Percentiles rank a stretch among this genome's conserved stretches.
Conservation (phyloP, 2,113 vertebrate species). For the Erinaceus europaeus region DNA sequence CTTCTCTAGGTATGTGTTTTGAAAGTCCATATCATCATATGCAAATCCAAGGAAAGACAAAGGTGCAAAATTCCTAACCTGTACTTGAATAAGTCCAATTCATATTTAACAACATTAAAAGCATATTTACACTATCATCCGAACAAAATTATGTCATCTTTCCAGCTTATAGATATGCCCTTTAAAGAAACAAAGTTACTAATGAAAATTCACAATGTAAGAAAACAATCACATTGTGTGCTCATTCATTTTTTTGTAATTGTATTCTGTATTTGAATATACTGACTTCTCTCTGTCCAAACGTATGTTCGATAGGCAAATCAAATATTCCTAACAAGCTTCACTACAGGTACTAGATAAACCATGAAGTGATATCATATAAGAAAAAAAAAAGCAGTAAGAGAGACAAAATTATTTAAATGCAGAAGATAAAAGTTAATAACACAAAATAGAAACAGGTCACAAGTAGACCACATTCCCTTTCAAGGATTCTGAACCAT, state of each 20-base stretch:
- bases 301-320: not conserved
- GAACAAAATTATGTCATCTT: not conserved
- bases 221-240: not conserved
- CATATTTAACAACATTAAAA: not conserved
- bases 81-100: no score
- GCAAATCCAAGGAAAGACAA: not conserved
- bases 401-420: constrained; percentile 7
- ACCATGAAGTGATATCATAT: not conserved
- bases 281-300: not conserved
- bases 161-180: not conserved
- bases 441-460: not conserved
- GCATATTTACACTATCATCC: not conserved
- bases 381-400: constrained; percentile 11
- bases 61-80: not conserved
- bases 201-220: not conserved
- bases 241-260: not conserved
- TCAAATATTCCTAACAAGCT: not conserved
- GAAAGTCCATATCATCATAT: not conserved
- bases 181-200: not conserved
- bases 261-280: not conserved
- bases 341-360: not conserved
- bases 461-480: not conserved
- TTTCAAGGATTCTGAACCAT: not conserved
- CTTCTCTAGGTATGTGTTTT: not conserved
- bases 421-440: not conserved